These are phyloP conservation scores for Ormia ochracea DNA, from an alignment of 2,888 invertebrate genomes.

Conservation along the genomic window DNA sequence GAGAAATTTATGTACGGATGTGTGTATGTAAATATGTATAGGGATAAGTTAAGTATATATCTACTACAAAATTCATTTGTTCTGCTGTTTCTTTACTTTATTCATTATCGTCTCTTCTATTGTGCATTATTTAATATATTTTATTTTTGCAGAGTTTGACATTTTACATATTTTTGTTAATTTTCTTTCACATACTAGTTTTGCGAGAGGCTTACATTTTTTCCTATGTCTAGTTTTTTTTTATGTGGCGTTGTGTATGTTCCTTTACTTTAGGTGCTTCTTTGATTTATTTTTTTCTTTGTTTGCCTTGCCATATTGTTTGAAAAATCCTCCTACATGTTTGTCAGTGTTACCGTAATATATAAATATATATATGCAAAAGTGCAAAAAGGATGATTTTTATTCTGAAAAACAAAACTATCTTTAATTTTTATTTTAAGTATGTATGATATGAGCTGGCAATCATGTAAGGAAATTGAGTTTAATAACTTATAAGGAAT, in stretches of 20 bases:
- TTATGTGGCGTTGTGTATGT: neutral
- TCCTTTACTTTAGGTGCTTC: neutral
- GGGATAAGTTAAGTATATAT: neutral
- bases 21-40: neutral
- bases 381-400: no score
- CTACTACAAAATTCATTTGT: neutral
- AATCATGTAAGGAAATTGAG: no score
- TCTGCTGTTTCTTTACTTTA: neutral
- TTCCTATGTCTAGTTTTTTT: neutral
- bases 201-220: constrained; percentile 37
- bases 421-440: no score
- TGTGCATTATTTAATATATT: constrained; percentile 19
- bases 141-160: constrained; percentile 40
- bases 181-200: constrained; percentile 34
- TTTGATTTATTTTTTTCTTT: constrained; percentile 15
- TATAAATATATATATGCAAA: no score
- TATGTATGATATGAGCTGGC: no score
- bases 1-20: neutral
- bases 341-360: neutral
- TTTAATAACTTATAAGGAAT: no score
- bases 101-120: constrained; percentile 6
- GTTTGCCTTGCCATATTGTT: constrained; percentile 33
- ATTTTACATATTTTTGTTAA: constrained; percentile 39
- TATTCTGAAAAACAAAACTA: no score
- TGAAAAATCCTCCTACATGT: constrained; percentile 12